Evolutionary conservation across 2,797 vertebrate genomes (phyloP), one percentile per base, ranked within the genome.

Genomic region (Erethizon dorsatum): DNA sequence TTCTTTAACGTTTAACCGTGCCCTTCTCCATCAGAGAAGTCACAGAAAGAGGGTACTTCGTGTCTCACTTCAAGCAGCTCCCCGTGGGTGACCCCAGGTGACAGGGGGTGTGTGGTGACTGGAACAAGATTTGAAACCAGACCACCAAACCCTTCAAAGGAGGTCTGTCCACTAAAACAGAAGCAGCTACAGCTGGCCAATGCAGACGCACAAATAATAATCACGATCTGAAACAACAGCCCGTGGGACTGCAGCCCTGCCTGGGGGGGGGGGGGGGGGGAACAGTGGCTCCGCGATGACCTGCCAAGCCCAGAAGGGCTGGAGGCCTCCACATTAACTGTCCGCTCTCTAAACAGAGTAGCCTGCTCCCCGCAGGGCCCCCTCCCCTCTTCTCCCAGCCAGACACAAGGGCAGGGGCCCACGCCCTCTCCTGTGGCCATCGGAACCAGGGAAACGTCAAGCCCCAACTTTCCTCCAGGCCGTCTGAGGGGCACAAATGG

Each of bases 41-140:
- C 15, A 41, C 26, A 71, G 69, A 85, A 92, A n/a, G 6, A 6
- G 28, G 56, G 80, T 65, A 57, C 45, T 33, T 88, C 52, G 31
- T 45, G 67, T 77, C 57, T 91, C 65, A 50, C 20, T 63, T 82
- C 86, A 91, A 54, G 9, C 56, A 94, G 79, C 33, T 63, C 37
- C 31, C 79, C 11, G 3, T 0, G 10, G 31, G 12, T 57, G 4
- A 45, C 24, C 73, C 22, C 13, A 87, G 37, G 56, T 77, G 13
- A 45, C 45, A 15, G 4, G 65, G 24, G 9, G 26, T 56, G 14
- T 84, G 47, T 77, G 82, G 71, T 45, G 28, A 84, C 71, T 5
- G 1, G 13, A 59, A 83, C 63, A 91, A 94, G 67, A 52, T 90
- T 61, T 82, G 65, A 97, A 97, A 93, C 26, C 88, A 93, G 95